Evolutionary conservation across 1,140 invertebrate species (phyloP), one percentile per base, ranked within the genome.

Genomic region (Euwallacea similis): DNA sequence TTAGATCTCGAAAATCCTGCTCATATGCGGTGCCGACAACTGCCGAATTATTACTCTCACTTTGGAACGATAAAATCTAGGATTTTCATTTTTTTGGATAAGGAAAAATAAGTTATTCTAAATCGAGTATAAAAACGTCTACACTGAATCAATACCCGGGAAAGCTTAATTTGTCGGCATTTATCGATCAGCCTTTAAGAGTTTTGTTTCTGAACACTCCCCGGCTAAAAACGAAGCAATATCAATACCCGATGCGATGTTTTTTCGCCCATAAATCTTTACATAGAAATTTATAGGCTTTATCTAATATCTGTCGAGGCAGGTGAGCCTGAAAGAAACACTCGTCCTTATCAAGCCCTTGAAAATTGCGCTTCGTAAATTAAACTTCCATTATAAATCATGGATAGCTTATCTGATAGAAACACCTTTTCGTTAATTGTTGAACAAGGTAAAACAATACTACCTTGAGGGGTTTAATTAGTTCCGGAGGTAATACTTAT

Each of bases 331-430:
- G 13, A 50, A 50, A 50, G 46, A 50, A 50, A 13, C 46, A 50
- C 46, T 11, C 9, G 46, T 50, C 46, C 9, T 50, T 50, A 50
- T 50, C 46, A 50, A 50, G 46, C 9, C 13, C 13, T 50, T 13
- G 46, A 10, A 50, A 50, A 50, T 50, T 50, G 6, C 46, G 46
- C 2, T 13, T 50, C 2, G 46, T 50, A 50, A 50, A 50, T 50
- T 50, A 50, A 50, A 50, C 46, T 50, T 50, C 13, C 46, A 50
- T 50, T 50, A 50, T 50, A 50, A 4, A 50, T 50, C 46, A 50
- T 50, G 46, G 46, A 11, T 10, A 6, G 3, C 13, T 50, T 50
- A 50, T 50, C 46, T 50, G 46, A 50, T 50, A 50, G 46, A 50
- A 13, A 50, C 46, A 6, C 9, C 46, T 50, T 50, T 50, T 50